Base-by-base conservation (phyloP, 1,140 invertebrate species). In the Brachionus plicatilis region DNA sequence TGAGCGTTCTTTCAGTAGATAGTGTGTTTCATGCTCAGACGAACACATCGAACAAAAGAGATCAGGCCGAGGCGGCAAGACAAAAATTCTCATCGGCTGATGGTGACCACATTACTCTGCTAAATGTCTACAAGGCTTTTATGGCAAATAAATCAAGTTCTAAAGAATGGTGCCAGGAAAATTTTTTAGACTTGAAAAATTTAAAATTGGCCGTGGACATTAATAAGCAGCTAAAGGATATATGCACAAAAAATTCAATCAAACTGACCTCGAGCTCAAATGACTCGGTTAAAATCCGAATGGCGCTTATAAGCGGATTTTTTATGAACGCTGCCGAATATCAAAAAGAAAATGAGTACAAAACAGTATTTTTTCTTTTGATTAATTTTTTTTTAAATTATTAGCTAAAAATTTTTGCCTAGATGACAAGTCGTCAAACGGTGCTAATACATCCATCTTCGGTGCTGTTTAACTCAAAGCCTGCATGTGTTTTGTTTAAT, bases 251-350 rank as follows among this genome's bases (percentile, higher is more conserved):
- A 27, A 70, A 45, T 84, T 45, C 27, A 0, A 84, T 70, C 4
- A 84, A 84, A 20, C 8, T 84, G 12, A 65, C 7, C 27, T 50
- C 65, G 14, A 84, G 53, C 12, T 85, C 89, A 89, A 89, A 94
- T 94, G 87, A 88, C 97, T 14, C 88, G 94, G 14, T 91, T 92
- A 78, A 96, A 95, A 14, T 90, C 97, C 14, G 96, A 85, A 99
- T 99, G 91, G 96, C 97, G 0, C 91, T 99, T 12, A 96, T 99
- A 12, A 94, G 96, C 86, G 97, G 97, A 80, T 99, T 98, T 88
- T 99, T 94, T 87, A 93, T 94, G 88, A 97, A 97, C 90, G 92
- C 95, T 84, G 95, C 95, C n/a, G 93, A 95, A 90, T 87, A 95
- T 7, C 93, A 95, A 85, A 91, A 91, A 86, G 93, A 94, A 86